Conservation (phyloP, 92 coral and sea anemone species). For the Meandrina meandrites region DNA sequence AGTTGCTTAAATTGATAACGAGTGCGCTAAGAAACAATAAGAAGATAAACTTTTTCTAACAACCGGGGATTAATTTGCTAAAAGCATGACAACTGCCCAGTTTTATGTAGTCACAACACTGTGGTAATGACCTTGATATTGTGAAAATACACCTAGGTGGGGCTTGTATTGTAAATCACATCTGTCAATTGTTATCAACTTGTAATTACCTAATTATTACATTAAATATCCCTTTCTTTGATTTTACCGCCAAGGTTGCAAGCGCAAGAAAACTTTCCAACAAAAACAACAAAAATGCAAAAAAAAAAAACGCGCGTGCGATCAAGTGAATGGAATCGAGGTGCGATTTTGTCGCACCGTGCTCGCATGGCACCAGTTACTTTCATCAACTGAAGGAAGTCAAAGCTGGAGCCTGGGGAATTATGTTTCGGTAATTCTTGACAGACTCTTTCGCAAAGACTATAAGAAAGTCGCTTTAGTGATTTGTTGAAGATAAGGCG, state of each 20-base stretch:
- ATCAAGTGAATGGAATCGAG: neutral
- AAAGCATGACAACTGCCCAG: neutral
- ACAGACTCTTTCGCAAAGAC: neutral
- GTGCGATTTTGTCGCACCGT: too few species aligned
- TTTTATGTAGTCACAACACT: neutral
- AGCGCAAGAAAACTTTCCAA: neutral
- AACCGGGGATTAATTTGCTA: neutral
- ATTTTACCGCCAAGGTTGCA: neutral
- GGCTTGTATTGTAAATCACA: neutral
- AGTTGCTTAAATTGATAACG: neutral
- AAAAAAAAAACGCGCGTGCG: neutral
- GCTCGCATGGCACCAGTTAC: too few species aligned
- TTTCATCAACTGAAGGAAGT: too few species aligned
- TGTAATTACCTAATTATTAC: constrained; percentile 1
- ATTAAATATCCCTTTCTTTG: neutral
- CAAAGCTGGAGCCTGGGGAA: too few species aligned
- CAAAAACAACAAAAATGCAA: neutral
- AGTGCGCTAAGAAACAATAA: neutral
- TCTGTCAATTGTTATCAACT: neutral
- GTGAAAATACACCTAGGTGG: neutral
- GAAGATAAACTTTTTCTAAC: neutral
- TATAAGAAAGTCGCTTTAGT: neutral
- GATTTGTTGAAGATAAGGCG: neutral
- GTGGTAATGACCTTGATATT: constrained; percentile 1
- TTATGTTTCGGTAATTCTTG: neutral